Percentiles rank a stretch among this genome's conserved stretches.
These are phyloP conservation scores for Glaucidium brasilianum DNA, from an alignment of 2,113 vertebrate species.

Conservation along the genomic window DNA sequence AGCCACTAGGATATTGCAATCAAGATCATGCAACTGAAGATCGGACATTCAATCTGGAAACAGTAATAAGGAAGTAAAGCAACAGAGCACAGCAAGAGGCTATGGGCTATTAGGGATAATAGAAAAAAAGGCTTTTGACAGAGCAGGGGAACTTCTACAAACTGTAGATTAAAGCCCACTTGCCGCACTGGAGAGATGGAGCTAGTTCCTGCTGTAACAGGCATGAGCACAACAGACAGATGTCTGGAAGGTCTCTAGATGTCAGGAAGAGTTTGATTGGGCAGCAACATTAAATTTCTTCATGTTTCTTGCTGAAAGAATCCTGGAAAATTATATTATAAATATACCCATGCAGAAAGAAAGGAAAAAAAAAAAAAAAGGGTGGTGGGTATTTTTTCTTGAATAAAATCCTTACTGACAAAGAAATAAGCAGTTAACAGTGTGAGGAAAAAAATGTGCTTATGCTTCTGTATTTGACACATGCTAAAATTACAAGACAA, in stretches of 20 bases:
- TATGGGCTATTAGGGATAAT: background rate
- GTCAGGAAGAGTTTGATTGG: background rate
- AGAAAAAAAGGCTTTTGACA: background rate
- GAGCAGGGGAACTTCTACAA: background rate
- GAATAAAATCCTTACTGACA: background rate
- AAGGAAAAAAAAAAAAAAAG: background rate
- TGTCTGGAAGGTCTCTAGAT: background rate
- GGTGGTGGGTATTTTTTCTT: background rate
- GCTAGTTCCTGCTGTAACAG: background rate
- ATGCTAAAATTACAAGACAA: background rate
- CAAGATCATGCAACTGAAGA: background rate
- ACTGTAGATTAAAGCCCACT: background rate
- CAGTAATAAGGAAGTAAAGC: background rate
- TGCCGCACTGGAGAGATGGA: background rate
- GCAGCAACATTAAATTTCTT: background rate
- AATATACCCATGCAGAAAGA: background rate
- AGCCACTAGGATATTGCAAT: background rate
- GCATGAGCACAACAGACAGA: background rate
- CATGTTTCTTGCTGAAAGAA: background rate
- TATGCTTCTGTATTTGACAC: background rate
- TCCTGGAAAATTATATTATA: background rate
- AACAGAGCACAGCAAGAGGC: background rate
- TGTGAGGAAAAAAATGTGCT: background rate
- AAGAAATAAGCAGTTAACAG: background rate
- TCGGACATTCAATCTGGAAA: conserved; percentile 15